Conservation (phyloP, 1,140 invertebrate species). For the Drosophila mauritiana region DNA sequence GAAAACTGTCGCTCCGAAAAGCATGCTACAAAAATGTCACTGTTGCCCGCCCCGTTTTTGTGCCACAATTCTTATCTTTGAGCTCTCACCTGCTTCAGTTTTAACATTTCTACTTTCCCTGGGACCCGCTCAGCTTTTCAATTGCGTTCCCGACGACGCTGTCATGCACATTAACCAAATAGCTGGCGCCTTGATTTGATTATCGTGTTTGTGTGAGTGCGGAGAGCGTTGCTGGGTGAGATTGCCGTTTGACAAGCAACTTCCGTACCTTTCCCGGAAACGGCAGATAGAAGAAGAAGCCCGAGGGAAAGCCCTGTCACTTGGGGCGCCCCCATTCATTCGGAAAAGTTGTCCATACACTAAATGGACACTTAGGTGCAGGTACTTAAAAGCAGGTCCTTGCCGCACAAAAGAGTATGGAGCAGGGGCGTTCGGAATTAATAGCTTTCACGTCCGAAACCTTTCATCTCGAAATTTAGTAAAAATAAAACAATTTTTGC, state of each 20-base stretch:
- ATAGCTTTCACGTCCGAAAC: neutral
- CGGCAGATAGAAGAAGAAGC: constrained; percentile 7
- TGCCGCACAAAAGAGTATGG: constrained; percentile 1
- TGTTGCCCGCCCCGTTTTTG: neutral
- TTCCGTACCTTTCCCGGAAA: constrained; percentile 53
- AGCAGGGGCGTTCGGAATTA: neutral
- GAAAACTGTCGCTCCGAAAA: constrained; percentile 68
- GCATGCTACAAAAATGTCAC: constrained; percentile 55
- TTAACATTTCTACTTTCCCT: constrained; percentile 64
- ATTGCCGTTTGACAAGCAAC: constrained; percentile 77
- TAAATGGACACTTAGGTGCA: constrained; percentile 49
- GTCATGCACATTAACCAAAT: constrained; percentile 82
- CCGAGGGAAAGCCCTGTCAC: neutral
- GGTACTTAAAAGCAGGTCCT: constrained; percentile 30
- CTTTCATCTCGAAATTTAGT: too few relatives aligned
- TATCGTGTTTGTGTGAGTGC: constrained; percentile 60
- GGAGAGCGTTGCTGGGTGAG: constrained; percentile 23
- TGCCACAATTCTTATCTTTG: constrained; percentile 56
- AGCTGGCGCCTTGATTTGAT: constrained; percentile 82
- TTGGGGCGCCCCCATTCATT: constrained; percentile 31
- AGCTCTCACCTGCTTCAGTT: constrained; percentile 68
- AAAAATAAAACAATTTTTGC: too few relatives aligned
- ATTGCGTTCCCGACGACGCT: constrained; percentile 31
- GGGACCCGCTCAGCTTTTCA: neutral
- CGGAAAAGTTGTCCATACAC: constrained; percentile 30